A percentile compares a stretch with the other conserved stretches of the same genome.
Evolutionary conservation across 1,140 invertebrate species (phyloP).

Genomic region (Listronotus bonariensis): DNA sequence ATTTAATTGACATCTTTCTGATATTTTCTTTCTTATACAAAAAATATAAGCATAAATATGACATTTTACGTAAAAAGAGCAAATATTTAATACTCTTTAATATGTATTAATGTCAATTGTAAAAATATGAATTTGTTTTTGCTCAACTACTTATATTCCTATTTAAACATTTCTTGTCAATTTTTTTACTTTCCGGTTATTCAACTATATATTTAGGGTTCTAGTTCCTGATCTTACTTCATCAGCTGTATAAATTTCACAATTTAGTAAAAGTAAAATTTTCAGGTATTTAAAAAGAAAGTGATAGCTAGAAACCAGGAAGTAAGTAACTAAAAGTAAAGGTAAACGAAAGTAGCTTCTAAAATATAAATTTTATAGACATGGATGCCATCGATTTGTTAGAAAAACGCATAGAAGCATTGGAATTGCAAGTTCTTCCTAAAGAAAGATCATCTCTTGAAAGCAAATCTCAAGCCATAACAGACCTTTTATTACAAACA

Average conservation of each 20-base stretch:
- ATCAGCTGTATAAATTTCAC: conserved; percentile 2
- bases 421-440: conserved; percentile 50
- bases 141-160: no score
- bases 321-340: conserved; percentile 8
- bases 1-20: no score
- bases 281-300: conserved; percentile 3
- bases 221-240: neutral
- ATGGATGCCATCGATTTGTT: conserved; percentile 48
- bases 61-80: no score
- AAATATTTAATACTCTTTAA: no score
- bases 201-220: neutral
- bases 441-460: conserved; percentile 30
- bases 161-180: neutral
- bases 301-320: conserved; percentile 2
- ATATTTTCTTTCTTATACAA: no score
- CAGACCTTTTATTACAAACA: conserved; percentile 49
- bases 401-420: conserved; percentile 50
- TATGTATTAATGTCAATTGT: no score
- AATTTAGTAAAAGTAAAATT: no score
- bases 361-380: conserved; percentile 12
- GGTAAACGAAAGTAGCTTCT: conserved; percentile 5
- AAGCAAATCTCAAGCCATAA: conserved; percentile 43
- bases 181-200: neutral
- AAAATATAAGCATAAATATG: no score
- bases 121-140: no score